Percentiles rank a stretch among this genome's conserved stretches.
phyloP scores from a whole-genome alignment of 2,797 vertebrate genomes.

The Yasuhikotakia modesta region DNA sequence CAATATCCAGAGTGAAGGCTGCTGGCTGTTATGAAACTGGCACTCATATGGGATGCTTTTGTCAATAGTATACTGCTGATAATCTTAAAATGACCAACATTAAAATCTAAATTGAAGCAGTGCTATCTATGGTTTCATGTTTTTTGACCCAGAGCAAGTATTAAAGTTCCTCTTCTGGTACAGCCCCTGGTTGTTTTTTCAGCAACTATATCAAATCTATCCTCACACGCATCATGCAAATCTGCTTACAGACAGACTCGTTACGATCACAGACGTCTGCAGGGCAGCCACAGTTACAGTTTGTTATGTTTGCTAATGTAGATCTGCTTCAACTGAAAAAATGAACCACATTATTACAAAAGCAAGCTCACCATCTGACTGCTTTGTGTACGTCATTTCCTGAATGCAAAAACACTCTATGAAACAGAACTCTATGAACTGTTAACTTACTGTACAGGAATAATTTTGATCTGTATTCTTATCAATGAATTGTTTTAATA shows the following conservation, averaged over 20 bases:
- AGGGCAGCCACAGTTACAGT: neutral
- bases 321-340: neutral
- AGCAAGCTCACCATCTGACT: neutral
- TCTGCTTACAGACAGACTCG: neutral
- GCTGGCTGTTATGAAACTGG: neutral
- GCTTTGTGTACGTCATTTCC: neutral
- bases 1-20: too few relatives aligned
- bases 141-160: neutral
- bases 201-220: neutral
- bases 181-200: neutral
- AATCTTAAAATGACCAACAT: neutral
- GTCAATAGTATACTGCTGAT: neutral
- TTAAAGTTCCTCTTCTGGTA: constrained; percentile 1
- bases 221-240: neutral
- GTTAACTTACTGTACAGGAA: neutral
- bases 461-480: constrained; percentile 5
- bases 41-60: neutral
- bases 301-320: neutral
- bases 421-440: neutral
- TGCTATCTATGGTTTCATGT: too few relatives aligned
- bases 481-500: neutral
- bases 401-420: neutral
- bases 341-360: constrained; percentile 17
- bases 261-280: neutral
- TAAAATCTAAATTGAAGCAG: too few relatives aligned